Conservation (phyloP, 2,113 vertebrate species). For the Oryzias curvinotus region DNA sequence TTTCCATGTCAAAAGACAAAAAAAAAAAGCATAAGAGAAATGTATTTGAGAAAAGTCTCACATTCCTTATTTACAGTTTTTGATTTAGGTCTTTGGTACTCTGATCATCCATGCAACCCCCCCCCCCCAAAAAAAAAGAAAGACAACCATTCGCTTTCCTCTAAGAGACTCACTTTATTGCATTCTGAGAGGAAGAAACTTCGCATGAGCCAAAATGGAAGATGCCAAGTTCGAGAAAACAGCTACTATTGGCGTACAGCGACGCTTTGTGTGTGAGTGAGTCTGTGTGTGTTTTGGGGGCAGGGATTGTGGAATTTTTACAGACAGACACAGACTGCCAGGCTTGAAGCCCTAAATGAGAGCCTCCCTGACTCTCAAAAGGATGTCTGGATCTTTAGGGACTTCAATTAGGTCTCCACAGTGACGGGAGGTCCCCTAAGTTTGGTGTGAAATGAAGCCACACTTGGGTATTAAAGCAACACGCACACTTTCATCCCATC, state of each 20-base stretch:
- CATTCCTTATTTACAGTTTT: constrained; percentile 16
- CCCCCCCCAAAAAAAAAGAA: not conserved
- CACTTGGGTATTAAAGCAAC: constrained; percentile 4
- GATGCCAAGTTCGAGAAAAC: constrained; percentile 6
- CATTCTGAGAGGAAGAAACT: not conserved
- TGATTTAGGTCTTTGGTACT: not conserved
- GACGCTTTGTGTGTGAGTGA: not conserved
- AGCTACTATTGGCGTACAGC: not conserved
- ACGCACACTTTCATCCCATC: constrained; percentile 7
- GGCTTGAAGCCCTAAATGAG: not conserved
- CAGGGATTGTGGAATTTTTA: no score
- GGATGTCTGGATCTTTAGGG: not conserved
- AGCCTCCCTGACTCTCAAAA: not conserved
- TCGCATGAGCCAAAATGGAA: constrained; percentile 4
- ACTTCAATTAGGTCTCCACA: not conserved
- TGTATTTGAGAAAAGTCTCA: constrained; percentile 25
- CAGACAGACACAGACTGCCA: no score
- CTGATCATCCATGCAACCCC: constrained; percentile 4
- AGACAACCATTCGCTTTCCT: no score
- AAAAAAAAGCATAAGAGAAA: constrained; percentile 4
- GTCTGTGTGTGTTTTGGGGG: no score
- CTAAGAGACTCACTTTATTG: not conserved
- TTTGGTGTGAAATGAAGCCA: not conserved
- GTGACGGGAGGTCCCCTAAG: constrained; percentile 3
- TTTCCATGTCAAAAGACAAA: not conserved